phyloP scores from a whole-genome alignment of 2,797 vertebrate species.

The Microchirus variegatus region DNA sequence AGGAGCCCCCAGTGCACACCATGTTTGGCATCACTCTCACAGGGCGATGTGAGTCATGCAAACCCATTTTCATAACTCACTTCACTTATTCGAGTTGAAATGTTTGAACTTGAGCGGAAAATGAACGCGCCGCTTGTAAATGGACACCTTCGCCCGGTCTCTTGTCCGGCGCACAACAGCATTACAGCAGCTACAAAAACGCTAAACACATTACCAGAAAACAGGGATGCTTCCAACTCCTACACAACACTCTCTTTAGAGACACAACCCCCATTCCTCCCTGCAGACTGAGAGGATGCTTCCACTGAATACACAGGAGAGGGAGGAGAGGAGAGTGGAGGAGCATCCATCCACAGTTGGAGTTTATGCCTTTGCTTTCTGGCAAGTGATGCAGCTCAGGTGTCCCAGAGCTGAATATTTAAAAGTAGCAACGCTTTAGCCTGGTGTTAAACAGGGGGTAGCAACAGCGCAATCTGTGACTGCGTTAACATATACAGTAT shows the following conservation, averaged over 20 bases:
- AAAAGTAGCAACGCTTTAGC: constrained; percentile 41
- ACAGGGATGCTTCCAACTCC: constrained; percentile 41
- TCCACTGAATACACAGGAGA: constrained; percentile 37
- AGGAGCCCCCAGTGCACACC: too few relatives aligned
- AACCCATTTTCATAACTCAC: too few relatives aligned
- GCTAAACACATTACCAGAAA: constrained; percentile 43
- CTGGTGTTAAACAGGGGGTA: constrained; percentile 36
- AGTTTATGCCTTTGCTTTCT: constrained; percentile 44
- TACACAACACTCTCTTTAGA: constrained; percentile 38
- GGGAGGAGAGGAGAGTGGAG: constrained; percentile 14
- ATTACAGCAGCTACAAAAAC: constrained; percentile 26
- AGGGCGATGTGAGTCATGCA: too few relatives aligned
- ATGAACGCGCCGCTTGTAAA: constrained; percentile 13
- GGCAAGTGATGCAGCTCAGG: constrained; percentile 30
- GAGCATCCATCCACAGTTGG: constrained; percentile 46
- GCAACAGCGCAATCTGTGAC: constrained; percentile 28
- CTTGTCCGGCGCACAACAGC: constrained; percentile 15
- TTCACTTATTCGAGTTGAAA: too few relatives aligned
- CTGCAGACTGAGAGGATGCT: constrained; percentile 34
- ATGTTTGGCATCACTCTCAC: too few relatives aligned
- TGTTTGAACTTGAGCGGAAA: too few relatives aligned
- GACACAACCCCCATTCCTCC: constrained; percentile 24
- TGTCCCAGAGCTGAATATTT: constrained; percentile 42
- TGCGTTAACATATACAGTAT: constrained; percentile 27
- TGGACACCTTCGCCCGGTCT: constrained; percentile 22